These are phyloP conservation scores for Calonectris borealis DNA, from an alignment of 2,113 vertebrate genomes.

Conservation along the genomic window DNA sequence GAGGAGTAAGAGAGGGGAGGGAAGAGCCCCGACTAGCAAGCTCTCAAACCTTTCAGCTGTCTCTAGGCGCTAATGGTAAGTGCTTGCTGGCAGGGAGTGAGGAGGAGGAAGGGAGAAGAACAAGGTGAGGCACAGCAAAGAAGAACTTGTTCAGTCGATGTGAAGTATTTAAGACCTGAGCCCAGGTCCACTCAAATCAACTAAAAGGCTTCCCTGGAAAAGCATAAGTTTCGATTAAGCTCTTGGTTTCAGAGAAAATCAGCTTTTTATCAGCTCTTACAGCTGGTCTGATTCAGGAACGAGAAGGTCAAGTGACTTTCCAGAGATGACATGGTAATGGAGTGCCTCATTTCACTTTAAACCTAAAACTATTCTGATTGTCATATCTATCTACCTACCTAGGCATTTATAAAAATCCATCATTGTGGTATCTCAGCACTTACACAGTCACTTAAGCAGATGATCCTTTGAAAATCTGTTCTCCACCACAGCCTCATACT, in stretches of 20 bases:
- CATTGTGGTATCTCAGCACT: constrained; percentile 2
- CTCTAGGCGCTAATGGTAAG: background rate
- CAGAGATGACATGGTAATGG: constrained; percentile 33
- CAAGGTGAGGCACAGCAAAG: background rate
- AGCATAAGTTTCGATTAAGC: background rate
- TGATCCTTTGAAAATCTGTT: background rate
- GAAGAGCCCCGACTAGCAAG: background rate
- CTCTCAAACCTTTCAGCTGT: background rate
- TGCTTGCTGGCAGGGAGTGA: fast-evolving
- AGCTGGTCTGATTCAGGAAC: constrained; percentile 18
- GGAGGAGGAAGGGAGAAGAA: background rate
- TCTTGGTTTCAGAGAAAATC: background rate
- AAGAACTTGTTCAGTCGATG: background rate
- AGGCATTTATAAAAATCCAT: constrained; percentile 42
- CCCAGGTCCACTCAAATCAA: background rate
- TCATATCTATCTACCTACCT: constrained; percentile 42
- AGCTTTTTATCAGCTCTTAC: constrained; percentile 25
- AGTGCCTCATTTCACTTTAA: constrained; percentile 52
- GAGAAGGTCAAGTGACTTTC: constrained; percentile 48
- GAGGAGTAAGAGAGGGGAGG: background rate
- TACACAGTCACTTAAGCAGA: background rate
- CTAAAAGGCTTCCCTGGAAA: background rate
- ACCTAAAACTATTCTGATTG: constrained; percentile 30
- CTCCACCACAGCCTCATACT: background rate
- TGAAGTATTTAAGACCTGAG: background rate